Conservation (phyloP, 2,797 vertebrate species). For the Perdix hodgsoniae region DNA sequence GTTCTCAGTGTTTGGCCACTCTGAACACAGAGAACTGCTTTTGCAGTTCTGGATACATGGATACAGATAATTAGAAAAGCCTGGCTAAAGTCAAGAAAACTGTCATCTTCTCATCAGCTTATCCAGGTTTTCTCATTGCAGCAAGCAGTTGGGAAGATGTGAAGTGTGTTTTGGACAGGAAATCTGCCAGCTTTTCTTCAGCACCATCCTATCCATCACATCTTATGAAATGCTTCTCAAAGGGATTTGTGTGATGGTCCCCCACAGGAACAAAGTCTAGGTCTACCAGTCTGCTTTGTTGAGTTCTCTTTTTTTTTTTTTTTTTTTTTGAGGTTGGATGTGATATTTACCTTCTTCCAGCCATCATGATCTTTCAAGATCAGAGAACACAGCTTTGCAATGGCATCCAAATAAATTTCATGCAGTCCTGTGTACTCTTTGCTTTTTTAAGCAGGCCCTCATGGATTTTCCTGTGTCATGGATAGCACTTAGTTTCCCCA, state of each 20-base stretch:
- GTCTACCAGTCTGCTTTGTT: not conserved
- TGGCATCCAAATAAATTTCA: not conserved
- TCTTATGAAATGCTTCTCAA: not conserved
- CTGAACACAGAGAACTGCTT: not conserved
- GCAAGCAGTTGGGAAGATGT: not conserved
- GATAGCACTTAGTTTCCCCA: not conserved
- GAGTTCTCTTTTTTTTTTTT: not conserved
- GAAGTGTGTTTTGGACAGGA: not conserved
- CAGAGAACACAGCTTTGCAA: not conserved
- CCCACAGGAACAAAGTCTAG: not conserved
- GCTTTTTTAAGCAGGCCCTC: not conserved
- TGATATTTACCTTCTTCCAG: not conserved
- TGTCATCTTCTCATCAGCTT: not conserved
- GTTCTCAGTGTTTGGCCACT: not conserved
- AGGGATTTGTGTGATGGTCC: not conserved
- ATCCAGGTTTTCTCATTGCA: not conserved
- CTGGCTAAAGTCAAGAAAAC: not conserved
- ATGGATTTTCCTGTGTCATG: rapidly evolving
- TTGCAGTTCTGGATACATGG: not conserved
- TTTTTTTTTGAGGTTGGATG: not conserved
- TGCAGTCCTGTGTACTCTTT: not conserved
- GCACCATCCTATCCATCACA: not conserved
- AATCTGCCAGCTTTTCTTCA: not conserved
- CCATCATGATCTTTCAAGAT: not conserved
- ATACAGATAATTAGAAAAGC: not conserved